Conservation (phyloP, 2,888 invertebrate genomes). For the Philereme vetulata region DNA sequence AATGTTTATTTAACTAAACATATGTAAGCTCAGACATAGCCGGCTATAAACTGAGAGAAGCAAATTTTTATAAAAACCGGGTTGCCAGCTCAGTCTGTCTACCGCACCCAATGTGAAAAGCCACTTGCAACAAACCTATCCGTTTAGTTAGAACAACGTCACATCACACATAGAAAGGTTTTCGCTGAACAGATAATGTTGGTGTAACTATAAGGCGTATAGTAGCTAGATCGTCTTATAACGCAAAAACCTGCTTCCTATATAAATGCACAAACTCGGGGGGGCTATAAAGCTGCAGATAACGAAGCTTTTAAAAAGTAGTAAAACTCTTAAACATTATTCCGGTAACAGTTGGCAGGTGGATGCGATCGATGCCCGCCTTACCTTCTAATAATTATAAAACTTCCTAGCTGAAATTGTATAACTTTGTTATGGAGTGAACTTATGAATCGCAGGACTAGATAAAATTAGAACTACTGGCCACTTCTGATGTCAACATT, state of each 20-base stretch:
- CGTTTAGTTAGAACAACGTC: no score
- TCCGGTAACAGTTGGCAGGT: slow-evolving; percentile 72
- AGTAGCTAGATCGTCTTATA: no score
- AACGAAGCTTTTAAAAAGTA: slow-evolving; percentile 71
- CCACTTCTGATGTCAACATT: no score
- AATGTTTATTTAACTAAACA: slow-evolving; percentile 43
- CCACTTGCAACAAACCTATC: no score
- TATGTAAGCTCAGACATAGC: slow-evolving; percentile 41
- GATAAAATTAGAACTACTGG: neutral
- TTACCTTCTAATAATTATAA: slow-evolving; percentile 60
- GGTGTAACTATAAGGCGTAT: no score
- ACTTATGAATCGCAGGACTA: slow-evolving; percentile 3
- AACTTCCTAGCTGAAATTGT: slow-evolving; percentile 48
- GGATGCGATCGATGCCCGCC: slow-evolving; percentile 55
- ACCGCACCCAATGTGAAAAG: neutral
- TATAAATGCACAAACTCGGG: slow-evolving; percentile 23
- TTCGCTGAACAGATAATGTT: no score
- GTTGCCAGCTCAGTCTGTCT: neutral
- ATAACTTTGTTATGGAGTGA: slow-evolving; percentile 33
- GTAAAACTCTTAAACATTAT: slow-evolving; percentile 69
- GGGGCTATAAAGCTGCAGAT: slow-evolving; percentile 51
- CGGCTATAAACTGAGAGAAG: slow-evolving; percentile 56
- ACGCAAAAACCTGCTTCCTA: slow-evolving; percentile 8
- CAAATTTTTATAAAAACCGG: slow-evolving; percentile 12
- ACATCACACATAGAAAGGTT: neutral